Conservation (phyloP, 2,888 invertebrate species). For the Nemurella pictetii region DNA sequence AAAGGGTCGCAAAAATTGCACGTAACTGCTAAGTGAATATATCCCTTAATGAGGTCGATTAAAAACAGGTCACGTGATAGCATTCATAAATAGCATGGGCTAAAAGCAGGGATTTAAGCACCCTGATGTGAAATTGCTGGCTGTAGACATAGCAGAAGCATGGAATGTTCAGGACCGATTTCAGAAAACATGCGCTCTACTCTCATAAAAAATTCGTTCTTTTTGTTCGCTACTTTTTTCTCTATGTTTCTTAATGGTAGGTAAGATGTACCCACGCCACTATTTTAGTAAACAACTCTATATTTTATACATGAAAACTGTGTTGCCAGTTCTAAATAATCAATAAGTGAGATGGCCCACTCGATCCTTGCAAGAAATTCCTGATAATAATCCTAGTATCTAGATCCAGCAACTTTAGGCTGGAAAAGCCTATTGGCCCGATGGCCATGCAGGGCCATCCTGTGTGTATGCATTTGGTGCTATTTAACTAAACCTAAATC, state of each 20-base stretch:
- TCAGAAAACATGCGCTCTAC: neutral
- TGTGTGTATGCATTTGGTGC: neutral
- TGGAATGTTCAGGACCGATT: neutral
- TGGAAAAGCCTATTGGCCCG: no score
- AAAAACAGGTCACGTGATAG: neutral
- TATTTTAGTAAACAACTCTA: no score
- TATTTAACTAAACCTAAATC: conserved; percentile 21
- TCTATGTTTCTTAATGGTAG: neutral
- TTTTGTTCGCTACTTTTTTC: neutral
- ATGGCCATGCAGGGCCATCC: neutral
- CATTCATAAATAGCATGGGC: neutral
- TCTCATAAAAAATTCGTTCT: neutral
- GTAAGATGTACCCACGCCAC: no score
- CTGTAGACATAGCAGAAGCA: neutral
- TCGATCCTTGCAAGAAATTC: neutral
- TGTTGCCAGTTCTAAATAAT: no score
- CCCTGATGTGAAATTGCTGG: neutral
- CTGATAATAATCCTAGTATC: neutral
- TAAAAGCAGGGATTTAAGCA: neutral
- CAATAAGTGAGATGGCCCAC: neutral
- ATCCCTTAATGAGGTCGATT: neutral
- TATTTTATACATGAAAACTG: no score
- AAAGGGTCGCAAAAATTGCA: neutral
- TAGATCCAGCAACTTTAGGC: no score
- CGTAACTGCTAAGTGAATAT: neutral